phyloP scores from a whole-genome alignment of 53 echinoderm and acorn worm species.

The Echinometra lucunter region DNA sequence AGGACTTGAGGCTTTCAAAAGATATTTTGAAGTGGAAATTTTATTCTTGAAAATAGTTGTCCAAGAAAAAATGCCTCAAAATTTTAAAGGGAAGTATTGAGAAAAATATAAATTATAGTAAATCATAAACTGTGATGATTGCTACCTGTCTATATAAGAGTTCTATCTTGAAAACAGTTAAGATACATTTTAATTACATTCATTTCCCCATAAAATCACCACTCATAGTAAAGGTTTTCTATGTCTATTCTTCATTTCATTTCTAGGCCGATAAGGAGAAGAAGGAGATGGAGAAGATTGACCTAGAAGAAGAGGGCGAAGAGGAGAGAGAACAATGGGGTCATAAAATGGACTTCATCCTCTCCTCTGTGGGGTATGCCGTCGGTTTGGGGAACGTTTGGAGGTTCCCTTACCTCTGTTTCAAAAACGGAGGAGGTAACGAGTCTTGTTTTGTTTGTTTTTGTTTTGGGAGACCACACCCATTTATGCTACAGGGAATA shows the following conservation, averaged over 20 bases:
- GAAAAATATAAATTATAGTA: too few species aligned
- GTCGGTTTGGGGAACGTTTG: constrained; percentile 42
- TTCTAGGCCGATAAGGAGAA: neutral
- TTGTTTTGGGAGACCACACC: neutral
- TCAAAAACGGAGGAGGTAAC: constrained; percentile 51
- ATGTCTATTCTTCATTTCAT: neutral
- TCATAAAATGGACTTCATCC: constrained; percentile 31
- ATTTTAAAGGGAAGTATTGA: too few species aligned
- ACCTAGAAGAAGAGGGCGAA: neutral
- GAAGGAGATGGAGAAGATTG: neutral
- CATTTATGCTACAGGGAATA: constrained; percentile 1
- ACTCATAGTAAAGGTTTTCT: too few species aligned
- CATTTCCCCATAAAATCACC: too few species aligned
- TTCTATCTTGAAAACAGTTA: too few species aligned
- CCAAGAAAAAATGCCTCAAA: too few species aligned
- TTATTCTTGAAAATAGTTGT: too few species aligned
- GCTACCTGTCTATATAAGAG: too few species aligned
- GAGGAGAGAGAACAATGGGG: constrained; percentile 26
- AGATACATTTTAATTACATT: too few species aligned
- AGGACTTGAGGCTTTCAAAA: too few species aligned
- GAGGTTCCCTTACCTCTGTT: constrained; percentile 53
- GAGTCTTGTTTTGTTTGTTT: neutral
- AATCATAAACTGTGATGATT: too few species aligned
- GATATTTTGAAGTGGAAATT: too few species aligned
- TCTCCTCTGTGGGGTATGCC: constrained; percentile 43